Base-by-base conservation (phyloP, 2,113 vertebrate genomes). In the Apteryx mantelli region DNA sequence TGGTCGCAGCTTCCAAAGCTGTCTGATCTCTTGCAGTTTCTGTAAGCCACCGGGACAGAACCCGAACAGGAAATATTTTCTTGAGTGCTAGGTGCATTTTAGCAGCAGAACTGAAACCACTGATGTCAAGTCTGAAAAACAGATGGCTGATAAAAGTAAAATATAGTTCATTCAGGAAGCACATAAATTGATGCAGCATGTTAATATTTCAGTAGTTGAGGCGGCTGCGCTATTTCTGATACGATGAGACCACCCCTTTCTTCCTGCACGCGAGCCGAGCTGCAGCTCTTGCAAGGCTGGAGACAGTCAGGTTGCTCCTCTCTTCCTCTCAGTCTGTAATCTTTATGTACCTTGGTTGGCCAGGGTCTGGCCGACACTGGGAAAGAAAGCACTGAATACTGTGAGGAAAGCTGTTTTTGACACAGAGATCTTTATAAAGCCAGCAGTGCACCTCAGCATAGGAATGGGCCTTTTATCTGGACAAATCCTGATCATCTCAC, bases 51-150 rank as follows among this genome's bases (percentile, higher is more conserved):
- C 2, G 1, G 60, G 81, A 79, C 86, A 70, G n/a, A 92, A 90
- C 53, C 48, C 81, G 61, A 91, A 92, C 69, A 96, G 94, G 88
- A 97, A 97, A 87, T 91, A 77, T 79, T 90, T 94, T 93, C 63
- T 65, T 38, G 68, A 68, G 71, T 3, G 46, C 25, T 95, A 95
- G 88, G 82, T 95, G 78, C 70, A 63, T 86, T 96, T 94, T 91
- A 94, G 56, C 76, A 95, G 73, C 70, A 90, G 76, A 93, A 92
- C 74, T 70, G 83, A 93, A 96, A 93, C 53, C 7, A 1, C 34
- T 30, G 40, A 42, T 68, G 73, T 96, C 61, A 89, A 93, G 76
- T 19, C 86, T 87, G 88, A 94, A 95, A 94, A 96, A 79, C 77
- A 95, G 86, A 91, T 94, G 76, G 50, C 38, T 85, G 74, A 92